Conservation (phyloP, 1,140 invertebrate genomes). For the Drosophila sechellia region DNA sequence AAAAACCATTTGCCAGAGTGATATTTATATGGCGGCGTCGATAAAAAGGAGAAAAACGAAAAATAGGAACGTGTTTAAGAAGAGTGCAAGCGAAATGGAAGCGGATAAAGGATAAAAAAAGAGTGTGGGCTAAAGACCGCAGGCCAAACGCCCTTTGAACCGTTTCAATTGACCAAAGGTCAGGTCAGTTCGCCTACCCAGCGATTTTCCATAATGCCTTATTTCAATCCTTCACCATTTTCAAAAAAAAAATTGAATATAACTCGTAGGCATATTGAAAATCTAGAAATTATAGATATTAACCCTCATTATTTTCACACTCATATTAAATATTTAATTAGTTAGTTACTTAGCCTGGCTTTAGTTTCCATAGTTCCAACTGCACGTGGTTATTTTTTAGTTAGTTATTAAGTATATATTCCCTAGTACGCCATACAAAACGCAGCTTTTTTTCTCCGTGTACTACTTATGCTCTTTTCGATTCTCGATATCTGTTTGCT, state of each 20-base stretch:
- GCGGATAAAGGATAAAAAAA: conserved; percentile 13
- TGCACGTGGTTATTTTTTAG: not conserved
- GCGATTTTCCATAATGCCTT: not conserved
- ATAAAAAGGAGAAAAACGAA: conserved; percentile 36
- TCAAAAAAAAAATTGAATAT: not conserved
- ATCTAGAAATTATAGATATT: too few relatives aligned
- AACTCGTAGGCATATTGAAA: not conserved
- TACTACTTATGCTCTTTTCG: conserved; percentile 32
- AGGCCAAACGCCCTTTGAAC: conserved; percentile 66
- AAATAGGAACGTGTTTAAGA: conserved; percentile 4
- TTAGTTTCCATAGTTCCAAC: not conserved
- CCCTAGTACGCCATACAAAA: too few relatives aligned
- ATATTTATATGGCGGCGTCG: conserved; percentile 79
- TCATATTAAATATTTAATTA: too few relatives aligned
- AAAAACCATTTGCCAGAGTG: conserved; percentile 80
- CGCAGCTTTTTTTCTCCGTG: not conserved
- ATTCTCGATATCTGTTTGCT: conserved; percentile 44
- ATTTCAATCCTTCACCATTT: not conserved
- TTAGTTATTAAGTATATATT: too few relatives aligned
- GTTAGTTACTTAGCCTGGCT: conserved; percentile 7
- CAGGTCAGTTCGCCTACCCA: not conserved
- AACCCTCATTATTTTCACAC: too few relatives aligned
- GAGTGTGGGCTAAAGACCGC: conserved; percentile 31
- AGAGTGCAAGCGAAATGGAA: conserved; percentile 20
- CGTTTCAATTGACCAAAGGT: conserved; percentile 74